phyloP scores from a whole-genome alignment of 2,797 vertebrate species.

The Phaenicophaeus curvirostris region DNA sequence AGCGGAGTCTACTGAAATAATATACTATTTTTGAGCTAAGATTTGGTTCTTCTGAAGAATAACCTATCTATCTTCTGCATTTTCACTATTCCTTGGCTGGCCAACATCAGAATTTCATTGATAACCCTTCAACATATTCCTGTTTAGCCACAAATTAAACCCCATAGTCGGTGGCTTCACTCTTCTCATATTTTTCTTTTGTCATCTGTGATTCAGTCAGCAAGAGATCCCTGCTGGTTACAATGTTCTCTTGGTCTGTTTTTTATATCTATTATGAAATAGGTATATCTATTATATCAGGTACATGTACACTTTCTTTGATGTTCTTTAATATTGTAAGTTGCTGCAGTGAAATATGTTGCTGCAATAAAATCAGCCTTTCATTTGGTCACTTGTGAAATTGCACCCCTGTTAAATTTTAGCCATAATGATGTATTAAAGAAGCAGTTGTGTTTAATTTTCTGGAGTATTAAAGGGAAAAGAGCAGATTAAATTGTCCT shows the following conservation, averaged over 20 bases:
- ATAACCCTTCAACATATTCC: neutral
- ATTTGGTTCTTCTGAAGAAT: neutral
- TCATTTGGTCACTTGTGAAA: neutral
- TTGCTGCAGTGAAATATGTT: neutral
- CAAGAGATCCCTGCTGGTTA: neutral
- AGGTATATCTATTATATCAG: neutral
- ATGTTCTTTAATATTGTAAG: neutral
- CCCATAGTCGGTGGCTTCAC: neutral
- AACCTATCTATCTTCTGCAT: neutral
- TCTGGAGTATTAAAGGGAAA: conserved; percentile 9
- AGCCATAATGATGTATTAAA: neutral
- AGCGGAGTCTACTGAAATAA: neutral
- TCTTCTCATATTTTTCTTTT: neutral
- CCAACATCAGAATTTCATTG: neutral
- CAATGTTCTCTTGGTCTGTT: rapidly evolving
- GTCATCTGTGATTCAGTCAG: neutral
- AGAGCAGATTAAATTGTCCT: neutral
- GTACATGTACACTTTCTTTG: neutral
- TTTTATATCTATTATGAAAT: neutral
- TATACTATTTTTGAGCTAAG: neutral
- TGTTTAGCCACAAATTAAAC: neutral
- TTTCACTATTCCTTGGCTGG: neutral
- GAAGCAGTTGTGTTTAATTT: conserved; percentile 8
- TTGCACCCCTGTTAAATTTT: conserved; percentile 3
- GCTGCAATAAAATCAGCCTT: neutral